A percentile compares a stretch with the other conserved stretches of the same genome.
Evolutionary conservation across 1,140 invertebrate species (phyloP).

Genomic region (Hormaphis cornu): DNA sequence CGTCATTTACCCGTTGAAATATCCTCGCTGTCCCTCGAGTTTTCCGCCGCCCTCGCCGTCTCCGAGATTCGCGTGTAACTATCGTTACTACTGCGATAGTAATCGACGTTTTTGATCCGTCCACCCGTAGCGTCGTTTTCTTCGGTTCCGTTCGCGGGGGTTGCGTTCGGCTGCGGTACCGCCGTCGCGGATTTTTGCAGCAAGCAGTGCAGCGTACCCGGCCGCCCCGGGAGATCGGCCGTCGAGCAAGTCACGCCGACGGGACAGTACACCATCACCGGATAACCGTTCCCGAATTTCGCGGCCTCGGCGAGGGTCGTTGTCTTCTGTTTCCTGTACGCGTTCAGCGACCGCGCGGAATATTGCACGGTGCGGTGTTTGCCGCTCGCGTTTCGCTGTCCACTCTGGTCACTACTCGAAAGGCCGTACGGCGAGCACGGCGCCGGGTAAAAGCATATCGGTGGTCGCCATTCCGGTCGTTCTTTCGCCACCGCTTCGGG

Average conservation of each 20-base stretch:
- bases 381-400: background rate
- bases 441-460: background rate
- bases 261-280: background rate
- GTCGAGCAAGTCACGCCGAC: background rate
- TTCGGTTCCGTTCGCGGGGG: background rate
- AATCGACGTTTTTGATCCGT: background rate
- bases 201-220: constrained; percentile 6
- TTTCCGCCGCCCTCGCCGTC: background rate
- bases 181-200: background rate
- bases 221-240: background rate
- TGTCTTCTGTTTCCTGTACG: background rate
- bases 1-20: background rate
- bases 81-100: too few species aligned
- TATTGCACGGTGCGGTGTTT: background rate
- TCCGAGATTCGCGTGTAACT: background rate
- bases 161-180: too few species aligned
- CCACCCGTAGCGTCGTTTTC: background rate
- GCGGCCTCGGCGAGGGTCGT: background rate
- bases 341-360: background rate
- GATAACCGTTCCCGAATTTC: background rate
- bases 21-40: background rate
- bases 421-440: background rate
- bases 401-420: background rate
- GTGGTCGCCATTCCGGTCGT: background rate
- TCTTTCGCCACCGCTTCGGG: background rate